Conservation (phyloP, 2,797 vertebrate genomes). For the Esox masquinongy region DNA sequence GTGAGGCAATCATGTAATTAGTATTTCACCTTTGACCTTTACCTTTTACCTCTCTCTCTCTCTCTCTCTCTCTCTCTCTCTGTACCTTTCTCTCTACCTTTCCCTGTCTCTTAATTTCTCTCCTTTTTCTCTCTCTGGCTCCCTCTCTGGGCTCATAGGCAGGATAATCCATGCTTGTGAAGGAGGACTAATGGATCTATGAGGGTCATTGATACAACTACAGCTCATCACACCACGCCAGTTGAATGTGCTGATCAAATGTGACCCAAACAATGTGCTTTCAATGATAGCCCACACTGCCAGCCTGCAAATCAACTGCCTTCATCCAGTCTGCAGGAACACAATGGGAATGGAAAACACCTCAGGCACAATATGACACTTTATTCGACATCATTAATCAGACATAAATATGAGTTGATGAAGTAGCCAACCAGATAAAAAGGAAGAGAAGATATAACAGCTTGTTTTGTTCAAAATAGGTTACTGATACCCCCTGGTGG, state of each 20-base stretch:
- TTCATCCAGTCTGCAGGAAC: not conserved
- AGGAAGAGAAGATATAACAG: not conserved
- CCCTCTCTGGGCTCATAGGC: not conserved
- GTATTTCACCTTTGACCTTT: not conserved
- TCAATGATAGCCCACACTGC: not conserved
- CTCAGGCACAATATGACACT: not conserved
- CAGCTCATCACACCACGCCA: not conserved
- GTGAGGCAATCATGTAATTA: not conserved
- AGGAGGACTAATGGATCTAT: not conserved
- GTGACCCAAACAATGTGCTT: not conserved
- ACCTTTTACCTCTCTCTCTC: not conserved
- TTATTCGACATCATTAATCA: not conserved
- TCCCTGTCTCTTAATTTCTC: not conserved
- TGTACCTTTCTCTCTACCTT: not conserved
- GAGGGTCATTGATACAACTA: not conserved
- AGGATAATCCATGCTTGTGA: conserved; percentile 1
- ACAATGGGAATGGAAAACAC: not conserved
- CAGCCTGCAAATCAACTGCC: too few relatives aligned
- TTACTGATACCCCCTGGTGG: conserved; percentile 42
- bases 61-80: not conserved
- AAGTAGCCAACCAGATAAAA: not conserved
- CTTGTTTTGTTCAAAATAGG: not conserved
- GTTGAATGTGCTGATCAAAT: not conserved
- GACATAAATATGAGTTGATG: not conserved
- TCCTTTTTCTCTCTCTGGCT: not conserved